Percentiles rank a stretch among this genome's conserved stretches.
Conservation (phyloP, 2,888 invertebrate genomes). For the Acleris holmiana region DNA sequence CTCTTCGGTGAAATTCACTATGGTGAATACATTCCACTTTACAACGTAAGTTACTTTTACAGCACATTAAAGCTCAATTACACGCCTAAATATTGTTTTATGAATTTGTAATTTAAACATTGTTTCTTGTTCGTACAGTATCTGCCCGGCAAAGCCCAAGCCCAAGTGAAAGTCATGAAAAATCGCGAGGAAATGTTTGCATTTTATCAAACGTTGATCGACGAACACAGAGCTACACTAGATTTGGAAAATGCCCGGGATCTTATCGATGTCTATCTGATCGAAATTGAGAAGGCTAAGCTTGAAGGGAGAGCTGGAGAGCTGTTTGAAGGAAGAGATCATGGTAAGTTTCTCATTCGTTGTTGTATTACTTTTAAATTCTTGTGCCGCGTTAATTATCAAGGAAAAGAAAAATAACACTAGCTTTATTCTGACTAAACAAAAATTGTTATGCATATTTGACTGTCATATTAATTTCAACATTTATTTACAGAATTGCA, state of each 20-base stretch:
- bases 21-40: slow-evolving; percentile 92
- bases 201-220: slow-evolving; percentile 93
- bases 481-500: slow-evolving; percentile 88
- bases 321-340: slow-evolving; percentile 93
- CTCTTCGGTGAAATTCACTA: slow-evolving; percentile 93
- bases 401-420: no score
- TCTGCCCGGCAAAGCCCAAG: slow-evolving; percentile 85
- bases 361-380: background rate
- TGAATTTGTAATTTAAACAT: background rate
- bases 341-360: slow-evolving; percentile 85
- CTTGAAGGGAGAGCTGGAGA: slow-evolving; percentile 89
- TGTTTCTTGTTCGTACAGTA: slow-evolving; percentile 67
- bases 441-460: background rate
- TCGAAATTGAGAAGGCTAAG: slow-evolving; percentile 93
- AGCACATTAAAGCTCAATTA: background rate
- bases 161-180: slow-evolving; percentile 85
- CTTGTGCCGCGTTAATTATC: background rate
- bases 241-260: slow-evolving; percentile 91
- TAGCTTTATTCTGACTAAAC: no score
- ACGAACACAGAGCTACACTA: slow-evolving; percentile 91
- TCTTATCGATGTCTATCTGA: slow-evolving; percentile 93
- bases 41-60: slow-evolving; percentile 79
- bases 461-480: background rate
- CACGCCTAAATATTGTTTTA: background rate
- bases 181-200: slow-evolving; percentile 94